Evolutionary conservation across 2,797 vertebrate genomes (phyloP), one percentile per base, ranked within the genome.

Genomic region (Clarias laeviceps): DNA sequence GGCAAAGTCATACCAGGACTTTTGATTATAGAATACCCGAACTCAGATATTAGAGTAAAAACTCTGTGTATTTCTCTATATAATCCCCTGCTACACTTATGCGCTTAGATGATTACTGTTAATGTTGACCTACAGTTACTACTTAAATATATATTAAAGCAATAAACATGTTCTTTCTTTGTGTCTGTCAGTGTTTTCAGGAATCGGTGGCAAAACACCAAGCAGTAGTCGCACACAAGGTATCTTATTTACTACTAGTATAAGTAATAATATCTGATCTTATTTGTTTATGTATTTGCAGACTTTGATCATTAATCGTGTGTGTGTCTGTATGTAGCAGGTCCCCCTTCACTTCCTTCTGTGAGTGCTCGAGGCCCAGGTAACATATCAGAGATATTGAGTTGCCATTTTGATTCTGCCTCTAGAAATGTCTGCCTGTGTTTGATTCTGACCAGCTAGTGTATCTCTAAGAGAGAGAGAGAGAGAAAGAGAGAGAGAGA

Each of bases 131-230:
- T 72, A 70, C 45, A 50, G 45, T 50, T 50, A 72, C 20, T 72
- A 12, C 20, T n/a, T 72, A 12, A 12, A n/a, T 40, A 22, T 27
- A 40, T 40, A 40, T 40, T 40, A 15, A 50, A 27, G 4, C 14
- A 11, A 7, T 57, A 3, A 62, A 24, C 57, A 24, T 70, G 65
- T 84, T 56, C 15, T 24, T 12, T 34, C 6, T 61, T 5, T 73
- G 45, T 87, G 56, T 84, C 8, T 73, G n/a, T 0, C 1, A 96
- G 95, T 96, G 85, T 95, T 96, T 89, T 93, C 94, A 40, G 93
- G 93, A 76, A 89, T 93, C 45, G 91, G 93, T 24, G 40, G 91
- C 24, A 94, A 91, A 85, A 90, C 68, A 72, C 17, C 93, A 27
- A 94, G 88, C 84, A 91, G 24, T 62, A 91, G 24, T 62, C 93